A percentile compares a stretch with the other conserved stretches of the same genome.
Conservation (phyloP, 2,888 invertebrate species). For the Polymixis lichenea region DNA sequence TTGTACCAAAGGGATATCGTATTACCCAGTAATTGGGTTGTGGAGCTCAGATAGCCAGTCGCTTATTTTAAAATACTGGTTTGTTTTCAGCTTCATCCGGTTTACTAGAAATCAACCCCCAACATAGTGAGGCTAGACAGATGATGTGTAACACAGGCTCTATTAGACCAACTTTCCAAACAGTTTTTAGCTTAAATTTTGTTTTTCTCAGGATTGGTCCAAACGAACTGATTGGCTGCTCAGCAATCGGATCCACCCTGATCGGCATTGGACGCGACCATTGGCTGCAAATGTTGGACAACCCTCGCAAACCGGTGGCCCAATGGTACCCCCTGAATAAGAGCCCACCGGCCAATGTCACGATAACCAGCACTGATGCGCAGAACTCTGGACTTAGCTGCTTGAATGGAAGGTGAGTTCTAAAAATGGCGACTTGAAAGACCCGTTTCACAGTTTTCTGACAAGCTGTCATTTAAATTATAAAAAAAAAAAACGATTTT, state of each 20-base stretch:
- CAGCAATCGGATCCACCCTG: constrained; percentile 94
- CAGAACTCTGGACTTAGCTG: constrained; percentile 92
- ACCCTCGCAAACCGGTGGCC: constrained; percentile 95
- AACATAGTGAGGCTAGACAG: too few species aligned
- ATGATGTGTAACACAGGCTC: background rate
- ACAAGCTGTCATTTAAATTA: too few species aligned
- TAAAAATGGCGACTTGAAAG: too few species aligned
- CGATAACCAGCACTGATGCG: constrained; percentile 88
- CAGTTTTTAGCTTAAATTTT: background rate
- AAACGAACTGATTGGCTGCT: constrained; percentile 96
- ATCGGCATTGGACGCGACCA: constrained; percentile 95
- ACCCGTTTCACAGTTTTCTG: too few species aligned
- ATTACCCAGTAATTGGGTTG: too few species aligned
- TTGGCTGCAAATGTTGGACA: constrained; percentile 96
- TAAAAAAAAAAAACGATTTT: too few species aligned
- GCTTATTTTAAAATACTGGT: too few species aligned
- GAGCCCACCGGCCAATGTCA: constrained; percentile 92
- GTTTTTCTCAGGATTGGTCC: constrained; percentile 93
- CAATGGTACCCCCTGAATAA: constrained; percentile 96
- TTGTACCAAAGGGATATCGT: too few species aligned
- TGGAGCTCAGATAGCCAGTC: too few species aligned
- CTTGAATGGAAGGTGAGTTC: constrained; percentile 92
- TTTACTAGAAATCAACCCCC: too few species aligned
- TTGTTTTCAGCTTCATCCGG: too few species aligned
- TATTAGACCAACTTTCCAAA: background rate